These are phyloP conservation scores for Ciconia stormi DNA, from an alignment of 2,113 vertebrate species.

Conservation along the genomic window DNA sequence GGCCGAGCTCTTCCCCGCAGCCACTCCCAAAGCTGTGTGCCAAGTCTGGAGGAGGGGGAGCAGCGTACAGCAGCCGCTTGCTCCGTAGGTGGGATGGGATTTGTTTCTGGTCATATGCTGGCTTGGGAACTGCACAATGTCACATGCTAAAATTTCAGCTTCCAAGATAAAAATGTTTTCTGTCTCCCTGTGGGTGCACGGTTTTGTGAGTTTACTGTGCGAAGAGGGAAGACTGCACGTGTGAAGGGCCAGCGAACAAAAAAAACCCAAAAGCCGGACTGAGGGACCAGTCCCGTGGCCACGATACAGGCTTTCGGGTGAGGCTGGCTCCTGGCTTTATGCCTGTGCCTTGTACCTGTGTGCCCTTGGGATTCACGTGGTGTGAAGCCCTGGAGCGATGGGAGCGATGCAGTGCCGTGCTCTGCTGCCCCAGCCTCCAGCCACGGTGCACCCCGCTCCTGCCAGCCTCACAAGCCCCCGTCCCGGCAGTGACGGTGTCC, in stretches of 20 bases:
- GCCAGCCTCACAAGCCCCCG: neutral
- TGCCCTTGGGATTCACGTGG: rapidly evolving
- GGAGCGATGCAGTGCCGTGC: rapidly evolving
- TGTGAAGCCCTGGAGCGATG: rapidly evolving
- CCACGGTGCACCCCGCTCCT: rapidly evolving
- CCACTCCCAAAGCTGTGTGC: neutral
- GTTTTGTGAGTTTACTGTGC: rapidly evolving
- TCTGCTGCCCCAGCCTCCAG: neutral
- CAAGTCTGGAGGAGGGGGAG: neutral
- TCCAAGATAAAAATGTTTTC: neutral
- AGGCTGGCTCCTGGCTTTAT: neutral
- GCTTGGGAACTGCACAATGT: rapidly evolving
- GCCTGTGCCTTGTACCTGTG: rapidly evolving
- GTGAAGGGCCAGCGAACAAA: neutral
- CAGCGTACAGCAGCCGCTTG: rapidly evolving
- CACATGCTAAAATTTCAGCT: neutral
- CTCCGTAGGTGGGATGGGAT: neutral
- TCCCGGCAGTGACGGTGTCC: no score
- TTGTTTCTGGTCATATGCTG: neutral
- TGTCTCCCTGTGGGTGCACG: rapidly evolving
- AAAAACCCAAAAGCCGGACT: rapidly evolving
- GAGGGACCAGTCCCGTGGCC: neutral
- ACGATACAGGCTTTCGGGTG: rapidly evolving
- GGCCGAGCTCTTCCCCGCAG: neutral
- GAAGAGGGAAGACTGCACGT: rapidly evolving